Evolutionary conservation across 2,113 vertebrate genomes (phyloP).

Genomic region (Anseranas semipalmata): DNA sequence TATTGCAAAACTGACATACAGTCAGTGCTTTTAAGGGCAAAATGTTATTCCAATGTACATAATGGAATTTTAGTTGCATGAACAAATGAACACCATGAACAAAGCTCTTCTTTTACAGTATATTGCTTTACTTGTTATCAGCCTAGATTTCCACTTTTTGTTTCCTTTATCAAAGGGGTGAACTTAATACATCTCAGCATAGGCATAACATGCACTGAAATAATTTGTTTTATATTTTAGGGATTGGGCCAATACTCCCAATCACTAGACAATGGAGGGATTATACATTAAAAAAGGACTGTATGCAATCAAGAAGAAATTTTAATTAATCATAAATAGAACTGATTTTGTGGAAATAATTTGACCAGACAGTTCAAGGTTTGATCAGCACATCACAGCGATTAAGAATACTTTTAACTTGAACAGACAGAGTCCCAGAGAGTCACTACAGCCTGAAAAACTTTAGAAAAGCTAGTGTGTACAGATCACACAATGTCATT

Average conservation of each 20-base stretch:
- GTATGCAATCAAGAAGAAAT: constrained; percentile 78
- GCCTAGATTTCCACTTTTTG: background rate
- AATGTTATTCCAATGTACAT: background rate
- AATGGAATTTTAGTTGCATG: background rate
- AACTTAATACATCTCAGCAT: background rate
- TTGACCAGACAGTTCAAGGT: constrained; percentile 77
- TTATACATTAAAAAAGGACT: constrained; percentile 74
- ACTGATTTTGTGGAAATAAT: constrained; percentile 77
- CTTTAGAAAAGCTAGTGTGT: constrained; percentile 69
- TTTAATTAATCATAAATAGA: constrained; percentile 83
- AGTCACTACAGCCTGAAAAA: constrained; percentile 71
- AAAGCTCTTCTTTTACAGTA: background rate
- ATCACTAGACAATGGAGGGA: constrained; percentile 73
- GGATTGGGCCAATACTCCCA: constrained; percentile 63
- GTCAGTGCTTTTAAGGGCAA: background rate
- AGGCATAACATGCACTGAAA: background rate
- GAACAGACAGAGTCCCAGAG: constrained; percentile 69
- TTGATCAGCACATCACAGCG: constrained; percentile 80
- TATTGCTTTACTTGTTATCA: background rate
- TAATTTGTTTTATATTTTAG: constrained; percentile 46
- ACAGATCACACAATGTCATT: constrained; percentile 71
- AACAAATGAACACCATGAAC: background rate
- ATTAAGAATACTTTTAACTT: constrained; percentile 80
- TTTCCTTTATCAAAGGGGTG: constrained; percentile 30
- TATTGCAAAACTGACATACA: background rate